Base-by-base conservation (phyloP, 2,888 invertebrate genomes). In the Pyrrhosoma nymphula region DNA sequence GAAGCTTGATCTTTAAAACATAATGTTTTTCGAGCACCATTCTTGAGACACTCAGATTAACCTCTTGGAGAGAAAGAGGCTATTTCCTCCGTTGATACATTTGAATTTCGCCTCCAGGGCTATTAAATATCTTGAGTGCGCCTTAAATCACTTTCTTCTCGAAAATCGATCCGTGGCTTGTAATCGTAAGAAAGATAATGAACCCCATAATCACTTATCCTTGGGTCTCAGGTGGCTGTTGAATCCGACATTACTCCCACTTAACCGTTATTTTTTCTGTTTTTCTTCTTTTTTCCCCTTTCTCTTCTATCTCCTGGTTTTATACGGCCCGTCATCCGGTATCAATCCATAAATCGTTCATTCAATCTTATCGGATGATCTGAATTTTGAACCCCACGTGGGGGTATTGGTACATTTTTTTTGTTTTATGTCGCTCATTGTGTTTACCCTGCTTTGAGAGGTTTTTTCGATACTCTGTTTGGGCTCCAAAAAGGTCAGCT, bases 301-400 rank as follows among this genome's bases (percentile, higher is more conserved):
- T n/a, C 69, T n/a, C 23, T 23, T 35, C 30, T 35, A 82, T 82
- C 82, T 82, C 30, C 1, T 82, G 82, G 16, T 82, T 60, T 82
- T 82, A 14, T 82, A 12, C 82, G 82, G 30, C 82, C 82, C 82
- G 82, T 82, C 82, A 82, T 35, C 82, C 35, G 26, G 82, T 82
- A 82, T 82, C 82, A 82, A 82, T 82, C 35, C 82, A 82, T 82
- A 82, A 82, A 30, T 82, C 82, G 82, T 82, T 82, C 82, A 35
- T 82, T 30, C 35, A 23, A 82, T 82, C 82, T 82, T 82, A 82
- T 82, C 82, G 82, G 30, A 30, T 35, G 82, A 82, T 82, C 82
- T 82, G 35, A 82, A 35, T 82, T 82, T 82, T 82, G 82, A 82
- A 18, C 82, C 35, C 35, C 16, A 8, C 69, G 4, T 8, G 82